These are phyloP conservation scores for Philopotamus ludificatus DNA, from an alignment of 1,140 invertebrate species.

Conservation along the genomic window DNA sequence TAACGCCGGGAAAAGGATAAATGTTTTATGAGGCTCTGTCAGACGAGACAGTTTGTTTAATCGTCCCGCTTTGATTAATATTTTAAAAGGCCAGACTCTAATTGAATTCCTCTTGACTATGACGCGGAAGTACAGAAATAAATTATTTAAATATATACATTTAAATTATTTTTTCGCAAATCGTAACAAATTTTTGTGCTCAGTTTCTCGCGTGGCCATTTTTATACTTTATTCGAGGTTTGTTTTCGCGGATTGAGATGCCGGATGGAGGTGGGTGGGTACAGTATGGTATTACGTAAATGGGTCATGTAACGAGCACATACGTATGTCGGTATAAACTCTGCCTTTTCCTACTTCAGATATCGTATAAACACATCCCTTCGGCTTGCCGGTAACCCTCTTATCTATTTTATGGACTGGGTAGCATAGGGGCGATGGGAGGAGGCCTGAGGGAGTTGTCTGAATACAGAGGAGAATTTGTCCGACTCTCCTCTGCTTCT, in stretches of 20 bases:
- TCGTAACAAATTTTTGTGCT: too few species aligned
- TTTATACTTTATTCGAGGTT: too few species aligned
- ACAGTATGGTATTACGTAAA: constrained; percentile 14
- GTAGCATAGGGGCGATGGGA: too few species aligned
- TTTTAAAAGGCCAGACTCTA: constrained; percentile 2
- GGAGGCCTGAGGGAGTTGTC: not conserved
- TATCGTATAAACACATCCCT: not conserved
- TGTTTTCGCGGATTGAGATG: too few species aligned
- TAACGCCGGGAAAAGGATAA: not conserved
- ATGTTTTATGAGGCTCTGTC: not conserved
- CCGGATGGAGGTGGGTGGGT: too few species aligned
- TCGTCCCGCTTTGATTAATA: constrained; percentile 11
- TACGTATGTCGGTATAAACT: not conserved
- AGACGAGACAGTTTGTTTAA: constrained; percentile 1
- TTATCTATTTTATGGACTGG: not conserved
- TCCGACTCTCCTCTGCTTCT: not conserved
- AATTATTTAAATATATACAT: too few species aligned
- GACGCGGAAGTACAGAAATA: too few species aligned
- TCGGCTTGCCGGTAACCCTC: not conserved
- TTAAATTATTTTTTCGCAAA: too few species aligned
- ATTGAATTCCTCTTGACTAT: constrained; percentile 8
- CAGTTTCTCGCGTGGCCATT: too few species aligned
- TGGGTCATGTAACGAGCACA: constrained; percentile 1
- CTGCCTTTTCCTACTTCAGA: not conserved
- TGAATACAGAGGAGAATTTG: not conserved